Base-by-base conservation (phyloP, 2,888 invertebrate species). In the Xanthia togata region DNA sequence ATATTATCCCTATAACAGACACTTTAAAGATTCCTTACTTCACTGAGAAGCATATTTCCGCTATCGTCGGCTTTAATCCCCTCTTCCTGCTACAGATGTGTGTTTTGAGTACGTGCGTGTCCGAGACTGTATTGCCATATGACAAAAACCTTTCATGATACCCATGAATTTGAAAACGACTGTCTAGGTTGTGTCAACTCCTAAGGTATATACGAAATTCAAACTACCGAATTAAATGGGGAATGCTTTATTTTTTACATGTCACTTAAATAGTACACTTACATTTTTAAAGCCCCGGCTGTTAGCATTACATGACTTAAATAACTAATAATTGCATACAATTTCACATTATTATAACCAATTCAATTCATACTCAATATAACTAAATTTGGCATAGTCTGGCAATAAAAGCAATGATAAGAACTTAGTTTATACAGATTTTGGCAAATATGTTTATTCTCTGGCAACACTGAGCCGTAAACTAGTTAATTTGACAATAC, bases 191-290 rank as follows among this genome's bases (percentile, higher is more conserved):
- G 38, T 70, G 38, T 68, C 57, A 68, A 63, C 23, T 55, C 38
- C 74, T 78, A 50, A 75, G 82, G 70, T 64, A 62, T 80, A 53
- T 69, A 81, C n/a, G 55, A 83, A 83, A 83, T 83, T 83, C 83
- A 83, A 83, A 83, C 83, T 83, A 83, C 83, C 74, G 78, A 60
- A 71, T 60, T 78, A 55, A 83, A 83, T 83, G 83, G 83, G 83
- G 83, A 83, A 83, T 83, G 83, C 78, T 83, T 83, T 83, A 81
- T 81, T 83, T 79, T 70, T 81, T 73, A 82, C 80, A 83, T 65
- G 83, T 78, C 83, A 83, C 83, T 83, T 83, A 83, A 82, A 77
- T 79, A 80, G 71, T 83, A 81, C 83, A 83, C 80, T 83, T 84
- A 84, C 70, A 82, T 72, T 70, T 64, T 73, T 68, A 77, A 83